Conservation (phyloP, 2,888 invertebrate species). For the Tridacna gigas region DNA sequence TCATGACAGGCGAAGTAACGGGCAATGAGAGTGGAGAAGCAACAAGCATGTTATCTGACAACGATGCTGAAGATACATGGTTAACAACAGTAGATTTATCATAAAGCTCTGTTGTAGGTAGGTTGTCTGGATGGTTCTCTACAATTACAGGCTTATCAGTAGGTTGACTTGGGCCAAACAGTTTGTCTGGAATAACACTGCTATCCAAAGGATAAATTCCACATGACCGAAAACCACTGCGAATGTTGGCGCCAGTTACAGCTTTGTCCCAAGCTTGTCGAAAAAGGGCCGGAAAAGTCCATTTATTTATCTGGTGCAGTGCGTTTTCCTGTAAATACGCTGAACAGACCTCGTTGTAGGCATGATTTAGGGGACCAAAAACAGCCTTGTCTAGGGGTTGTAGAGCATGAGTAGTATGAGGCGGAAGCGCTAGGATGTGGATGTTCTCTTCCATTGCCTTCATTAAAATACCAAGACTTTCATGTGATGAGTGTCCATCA, state of each 20-base stretch:
- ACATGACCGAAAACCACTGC: background rate
- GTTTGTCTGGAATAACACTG: background rate
- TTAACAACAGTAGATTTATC: background rate
- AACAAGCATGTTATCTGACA: background rate
- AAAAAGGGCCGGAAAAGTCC: background rate
- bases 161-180: background rate
- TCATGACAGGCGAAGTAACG: background rate
- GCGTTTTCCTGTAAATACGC: background rate
- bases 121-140: background rate
- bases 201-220: background rate
- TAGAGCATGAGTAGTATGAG: slow-evolving; percentile 52
- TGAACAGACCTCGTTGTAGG: background rate
- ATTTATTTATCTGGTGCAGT: background rate
- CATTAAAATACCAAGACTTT: background rate
- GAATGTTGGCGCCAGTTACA: background rate
- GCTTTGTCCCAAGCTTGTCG: background rate
- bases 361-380: background rate
- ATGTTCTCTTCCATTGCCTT: slow-evolving; percentile 8
- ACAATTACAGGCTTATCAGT: background rate
- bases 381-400: slow-evolving; percentile 56
- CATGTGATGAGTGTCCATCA: background rate
- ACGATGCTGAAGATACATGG: background rate
- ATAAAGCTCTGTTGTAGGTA: too few relatives aligned
- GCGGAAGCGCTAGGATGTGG: background rate
- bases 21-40: background rate